Evolutionary conservation across 2,888 invertebrate genomes (phyloP), one percentile per base, ranked within the genome.

Genomic region (Volucella inanis): DNA sequence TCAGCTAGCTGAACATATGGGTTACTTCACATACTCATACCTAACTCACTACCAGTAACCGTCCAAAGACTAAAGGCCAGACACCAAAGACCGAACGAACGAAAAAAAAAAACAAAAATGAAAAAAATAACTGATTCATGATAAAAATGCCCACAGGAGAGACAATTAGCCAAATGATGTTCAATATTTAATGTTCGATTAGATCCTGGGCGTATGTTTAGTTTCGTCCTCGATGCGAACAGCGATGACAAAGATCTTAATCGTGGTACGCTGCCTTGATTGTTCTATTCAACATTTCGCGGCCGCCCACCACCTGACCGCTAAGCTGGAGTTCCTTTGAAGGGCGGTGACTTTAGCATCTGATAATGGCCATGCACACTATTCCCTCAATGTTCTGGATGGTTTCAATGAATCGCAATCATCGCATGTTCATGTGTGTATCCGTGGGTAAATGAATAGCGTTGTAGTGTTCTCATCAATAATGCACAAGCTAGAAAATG

Each of bases 121-220:
- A 47, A 14, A 65, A 76, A 54, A 15, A n/a, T n/a, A n/a, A 39
- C 55, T 78, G 78, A 78, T 83, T 78, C 64, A 82, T 71, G 82
- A 79, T 84, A 79, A 78, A 67, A 72, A 77, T 81, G 72, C 83
- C 90, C 76, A 75, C 81, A 71, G 77, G 83, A 83, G 82, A 87
- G 89, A 89, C 91, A 90, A 91, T 91, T 91, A 91, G 90, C 90
- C 90, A 90, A 91, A 90, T 91, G 91, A 91, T 90, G 91, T 90
- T 91, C 91, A 91, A 91, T 91, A 91, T 91, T 91, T 91, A 91
- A 91, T 91, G 89, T 90, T 88, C 89, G 91, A 90, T 91, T 90
- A 89, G 89, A 91, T 91, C 91, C 89, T 89, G 76, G 85, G 87
- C 78, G 84, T 78, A 77, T 79, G 75, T 74, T 77, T 76, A 83